Conservation (phyloP, 2,888 invertebrate species). For the Eulithis testata region DNA sequence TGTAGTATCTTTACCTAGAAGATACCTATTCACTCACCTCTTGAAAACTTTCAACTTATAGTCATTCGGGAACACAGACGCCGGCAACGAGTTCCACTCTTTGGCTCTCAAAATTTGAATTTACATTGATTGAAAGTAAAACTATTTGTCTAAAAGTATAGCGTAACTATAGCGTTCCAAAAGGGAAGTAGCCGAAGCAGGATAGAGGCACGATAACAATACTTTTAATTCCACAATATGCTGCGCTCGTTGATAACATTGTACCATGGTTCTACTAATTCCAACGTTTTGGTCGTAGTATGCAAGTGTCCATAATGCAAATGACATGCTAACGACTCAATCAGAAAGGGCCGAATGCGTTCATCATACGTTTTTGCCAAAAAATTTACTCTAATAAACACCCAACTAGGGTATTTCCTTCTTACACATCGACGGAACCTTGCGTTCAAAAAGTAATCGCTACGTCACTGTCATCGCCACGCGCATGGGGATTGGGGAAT, state of each 20-base stretch:
- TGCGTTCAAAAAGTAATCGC: neutral
- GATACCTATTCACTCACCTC: too few species aligned
- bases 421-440: neutral
- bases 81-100: too few species aligned
- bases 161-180: too few species aligned
- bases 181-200: constrained; percentile 6
- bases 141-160: too few species aligned
- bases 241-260: constrained; percentile 17
- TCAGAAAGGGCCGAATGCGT: too few species aligned
- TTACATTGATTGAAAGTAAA: too few species aligned
- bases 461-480: neutral
- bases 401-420: neutral
- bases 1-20: too few species aligned
- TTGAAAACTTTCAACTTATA: too few species aligned
- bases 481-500: too few species aligned
- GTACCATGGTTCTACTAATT: constrained; percentile 7
- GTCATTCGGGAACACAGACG: too few species aligned
- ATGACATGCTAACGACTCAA: too few species aligned
- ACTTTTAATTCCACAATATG: constrained; percentile 12
- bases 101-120: too few species aligned
- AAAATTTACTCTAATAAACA: neutral
- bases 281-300: neutral
- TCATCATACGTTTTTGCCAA: neutral
- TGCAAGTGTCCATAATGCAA: neutral
- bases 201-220: constrained; percentile 15